Evolutionary conservation across 2,113 vertebrate species (phyloP).

Genomic region (Tor tambroides): DNA sequence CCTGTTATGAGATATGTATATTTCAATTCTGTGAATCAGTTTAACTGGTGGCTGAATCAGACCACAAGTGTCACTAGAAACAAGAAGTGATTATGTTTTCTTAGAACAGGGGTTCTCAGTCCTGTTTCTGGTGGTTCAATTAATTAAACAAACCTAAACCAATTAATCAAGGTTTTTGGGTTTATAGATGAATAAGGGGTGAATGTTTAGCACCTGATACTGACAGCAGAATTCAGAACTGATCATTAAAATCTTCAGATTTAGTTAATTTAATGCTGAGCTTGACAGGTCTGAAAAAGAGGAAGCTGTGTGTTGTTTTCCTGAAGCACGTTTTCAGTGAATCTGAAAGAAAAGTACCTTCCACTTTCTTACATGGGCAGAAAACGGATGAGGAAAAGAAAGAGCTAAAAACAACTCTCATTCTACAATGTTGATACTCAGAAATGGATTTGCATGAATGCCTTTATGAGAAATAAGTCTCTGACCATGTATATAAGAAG

Average conservation of each 20-base stretch:
- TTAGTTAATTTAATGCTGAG: background rate
- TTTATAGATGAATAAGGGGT: background rate
- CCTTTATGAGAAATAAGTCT: constrained; percentile 1
- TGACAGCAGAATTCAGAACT: too few species aligned
- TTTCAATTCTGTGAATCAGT: background rate
- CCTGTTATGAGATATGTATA: background rate
- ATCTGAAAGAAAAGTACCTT: background rate
- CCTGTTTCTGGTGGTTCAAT: background rate
- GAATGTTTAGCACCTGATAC: too few species aligned
- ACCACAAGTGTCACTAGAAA: background rate
- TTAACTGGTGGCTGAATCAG: background rate
- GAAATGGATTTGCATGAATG: constrained; percentile 13
- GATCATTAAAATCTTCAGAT: background rate
- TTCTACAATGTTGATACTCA: background rate
- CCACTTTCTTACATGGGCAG: background rate
- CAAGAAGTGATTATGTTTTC: too few species aligned
- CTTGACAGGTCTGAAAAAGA: background rate
- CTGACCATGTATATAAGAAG: constrained; percentile 10
- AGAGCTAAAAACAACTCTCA: background rate
- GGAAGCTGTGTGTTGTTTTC: background rate
- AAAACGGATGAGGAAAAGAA: background rate
- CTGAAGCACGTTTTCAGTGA: background rate
- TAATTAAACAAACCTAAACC: background rate
- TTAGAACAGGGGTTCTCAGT: too few species aligned
- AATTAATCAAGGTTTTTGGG: too few species aligned